Percentiles rank a stretch among this genome's conserved stretches.
Evolutionary conservation across 2,113 vertebrate species (phyloP).

Genomic region (Cyanistes caeruleus): DNA sequence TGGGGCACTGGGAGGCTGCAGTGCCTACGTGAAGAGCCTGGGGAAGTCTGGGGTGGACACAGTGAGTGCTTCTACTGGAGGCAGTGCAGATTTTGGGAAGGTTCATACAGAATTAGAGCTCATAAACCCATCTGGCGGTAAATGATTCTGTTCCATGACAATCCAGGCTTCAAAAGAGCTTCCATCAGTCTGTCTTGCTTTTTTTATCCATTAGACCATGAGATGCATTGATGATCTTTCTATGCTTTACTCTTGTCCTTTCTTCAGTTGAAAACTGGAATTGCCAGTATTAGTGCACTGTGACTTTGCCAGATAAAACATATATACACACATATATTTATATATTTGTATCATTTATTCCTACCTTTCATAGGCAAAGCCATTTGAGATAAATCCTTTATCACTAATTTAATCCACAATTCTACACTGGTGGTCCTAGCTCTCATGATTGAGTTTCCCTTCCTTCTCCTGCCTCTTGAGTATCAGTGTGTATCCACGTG

Average conservation of each 20-base stretch:
- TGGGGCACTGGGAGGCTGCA: fast-evolving
- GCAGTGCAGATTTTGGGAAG: not conserved
- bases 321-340: not conserved
- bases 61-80: not conserved
- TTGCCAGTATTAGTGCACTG: not conserved
- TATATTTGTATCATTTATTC: not conserved
- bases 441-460: not conserved
- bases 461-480: not conserved
- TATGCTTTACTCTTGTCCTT: not conserved
- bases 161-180: not conserved
- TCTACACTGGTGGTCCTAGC: not conserved
- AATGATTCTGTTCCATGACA: not conserved
- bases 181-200: not conserved
- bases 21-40: not conserved
- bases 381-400: not conserved
- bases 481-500: not conserved
- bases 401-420: not conserved
- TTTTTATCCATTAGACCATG: not conserved
- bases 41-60: not conserved
- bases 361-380: not conserved
- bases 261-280: not conserved
- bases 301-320: not conserved
- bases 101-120: not conserved
- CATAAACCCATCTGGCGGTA: not conserved
- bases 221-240: not conserved